phyloP scores from a whole-genome alignment of 2,113 vertebrate genomes.

The Bujurquina vittata region DNA sequence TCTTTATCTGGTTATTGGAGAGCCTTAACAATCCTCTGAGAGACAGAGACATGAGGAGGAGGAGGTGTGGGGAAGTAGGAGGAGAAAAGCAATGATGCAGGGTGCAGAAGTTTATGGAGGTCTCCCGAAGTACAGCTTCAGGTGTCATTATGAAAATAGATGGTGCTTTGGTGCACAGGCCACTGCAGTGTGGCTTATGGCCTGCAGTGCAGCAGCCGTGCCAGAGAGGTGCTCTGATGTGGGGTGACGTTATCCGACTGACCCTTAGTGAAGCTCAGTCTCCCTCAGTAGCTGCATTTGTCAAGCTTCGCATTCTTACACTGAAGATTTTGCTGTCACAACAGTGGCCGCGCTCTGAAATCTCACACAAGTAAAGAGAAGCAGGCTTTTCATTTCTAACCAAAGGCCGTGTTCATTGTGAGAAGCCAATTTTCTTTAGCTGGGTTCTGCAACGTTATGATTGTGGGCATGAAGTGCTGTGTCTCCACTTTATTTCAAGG shows the following conservation, averaged over 20 bases:
- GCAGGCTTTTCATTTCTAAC: neutral
- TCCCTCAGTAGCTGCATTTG: neutral
- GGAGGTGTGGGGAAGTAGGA: constrained; percentile 27
- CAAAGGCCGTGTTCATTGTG: too few species aligned
- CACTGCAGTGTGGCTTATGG: neutral
- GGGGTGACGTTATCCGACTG: neutral
- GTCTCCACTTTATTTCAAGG: too few species aligned
- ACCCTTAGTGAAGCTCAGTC: neutral
- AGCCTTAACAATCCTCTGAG: constrained; percentile 57
- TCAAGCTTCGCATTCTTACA: neutral
- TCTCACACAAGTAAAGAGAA: neutral
- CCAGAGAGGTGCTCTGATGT: neutral
- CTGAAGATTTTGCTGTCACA: neutral
- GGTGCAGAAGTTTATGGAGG: constrained; percentile 54
- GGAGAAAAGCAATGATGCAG: constrained; percentile 47
- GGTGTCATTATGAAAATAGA: constrained; percentile 38
- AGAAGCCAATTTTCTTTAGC: too few species aligned
- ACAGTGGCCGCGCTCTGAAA: neutral
- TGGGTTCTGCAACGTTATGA: too few species aligned
- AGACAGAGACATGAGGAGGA: constrained; percentile 52
- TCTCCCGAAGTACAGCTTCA: constrained; percentile 52
- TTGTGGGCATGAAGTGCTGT: too few species aligned
- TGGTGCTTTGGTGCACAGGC: neutral
- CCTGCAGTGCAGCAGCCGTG: neutral
- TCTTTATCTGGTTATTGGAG: constrained; percentile 67